These are phyloP conservation scores for Anas bahamensis DNA, from an alignment of 2,797 vertebrate species.

Conservation along the genomic window DNA sequence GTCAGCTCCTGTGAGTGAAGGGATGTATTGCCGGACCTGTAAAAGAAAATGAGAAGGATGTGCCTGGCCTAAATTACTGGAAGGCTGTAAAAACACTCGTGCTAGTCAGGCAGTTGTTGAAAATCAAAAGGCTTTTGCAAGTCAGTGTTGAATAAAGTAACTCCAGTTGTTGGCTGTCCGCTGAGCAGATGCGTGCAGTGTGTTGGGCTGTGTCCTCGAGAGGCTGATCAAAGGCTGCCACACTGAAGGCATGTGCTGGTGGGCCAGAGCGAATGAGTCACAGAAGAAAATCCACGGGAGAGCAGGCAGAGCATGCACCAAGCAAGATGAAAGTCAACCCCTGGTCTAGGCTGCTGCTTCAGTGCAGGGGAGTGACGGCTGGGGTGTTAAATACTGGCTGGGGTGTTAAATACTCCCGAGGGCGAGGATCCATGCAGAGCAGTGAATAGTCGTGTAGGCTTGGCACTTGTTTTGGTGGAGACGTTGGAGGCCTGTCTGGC, in stretches of 20 bases:
- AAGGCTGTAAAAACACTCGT: neutral
- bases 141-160: neutral
- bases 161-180: neutral
- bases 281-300: neutral
- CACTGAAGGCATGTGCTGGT: neutral
- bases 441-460: neutral
- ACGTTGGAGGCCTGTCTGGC: too few species aligned
- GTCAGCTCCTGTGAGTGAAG: neutral
- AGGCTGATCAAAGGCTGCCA: neutral
- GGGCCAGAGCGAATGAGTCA: neutral
- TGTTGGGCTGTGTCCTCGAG: neutral
- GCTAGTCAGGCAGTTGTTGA: neutral
- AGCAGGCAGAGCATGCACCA: neutral
- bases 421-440: neutral
- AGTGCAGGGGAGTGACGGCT: neutral
- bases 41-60: neutral
- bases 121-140: neutral
- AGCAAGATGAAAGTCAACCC: neutral
- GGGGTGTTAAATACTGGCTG: neutral
- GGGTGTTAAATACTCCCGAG: neutral
- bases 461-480: neutral
- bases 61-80: neutral
- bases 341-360: neutral
- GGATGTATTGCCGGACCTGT: neutral
- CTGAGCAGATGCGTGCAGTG: neutral